Evolutionary conservation across 2,888 invertebrate genomes (phyloP).

Genomic region (Pristionchus maxplancki): DNA sequence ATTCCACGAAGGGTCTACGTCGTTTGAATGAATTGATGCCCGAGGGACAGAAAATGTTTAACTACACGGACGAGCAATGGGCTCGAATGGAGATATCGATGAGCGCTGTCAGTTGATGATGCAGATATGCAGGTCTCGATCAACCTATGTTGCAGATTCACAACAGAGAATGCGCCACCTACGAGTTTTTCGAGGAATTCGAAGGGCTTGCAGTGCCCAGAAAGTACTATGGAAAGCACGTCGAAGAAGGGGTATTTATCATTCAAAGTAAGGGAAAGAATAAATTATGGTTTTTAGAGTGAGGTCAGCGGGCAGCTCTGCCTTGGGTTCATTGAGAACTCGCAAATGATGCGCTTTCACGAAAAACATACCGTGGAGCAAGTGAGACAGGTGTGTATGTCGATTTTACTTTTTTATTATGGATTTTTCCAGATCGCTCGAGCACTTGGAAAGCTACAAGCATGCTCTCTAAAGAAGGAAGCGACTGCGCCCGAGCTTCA

Average conservation of each 20-base stretch:
- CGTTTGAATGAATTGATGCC: not conserved
- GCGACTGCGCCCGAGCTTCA: not conserved
- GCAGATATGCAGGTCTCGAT: no score
- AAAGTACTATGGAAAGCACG: not conserved
- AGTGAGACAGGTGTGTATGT: not conserved
- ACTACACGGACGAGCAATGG: not conserved
- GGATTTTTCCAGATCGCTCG: not conserved
- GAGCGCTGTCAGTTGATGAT: not conserved
- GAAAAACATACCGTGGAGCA: not conserved
- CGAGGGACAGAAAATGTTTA: not conserved
- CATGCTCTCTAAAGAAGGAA: conserved; percentile 11
- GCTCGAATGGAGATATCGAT: not conserved
- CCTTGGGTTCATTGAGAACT: not conserved
- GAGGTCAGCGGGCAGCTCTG: not conserved
- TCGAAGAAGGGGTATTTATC: not conserved
- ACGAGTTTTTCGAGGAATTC: not conserved
- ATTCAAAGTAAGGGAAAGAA: no score
- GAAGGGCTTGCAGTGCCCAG: not conserved
- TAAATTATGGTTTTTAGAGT: not conserved
- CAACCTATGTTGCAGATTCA: not conserved
- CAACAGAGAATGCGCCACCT: not conserved
- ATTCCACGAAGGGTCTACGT: not conserved
- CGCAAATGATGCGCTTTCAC: not conserved
- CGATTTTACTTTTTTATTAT: not conserved
- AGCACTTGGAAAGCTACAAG: not conserved